Evolutionary conservation across 2,797 vertebrate genomes (phyloP).

Genomic region (Chlorospingus flavigularis): DNA sequence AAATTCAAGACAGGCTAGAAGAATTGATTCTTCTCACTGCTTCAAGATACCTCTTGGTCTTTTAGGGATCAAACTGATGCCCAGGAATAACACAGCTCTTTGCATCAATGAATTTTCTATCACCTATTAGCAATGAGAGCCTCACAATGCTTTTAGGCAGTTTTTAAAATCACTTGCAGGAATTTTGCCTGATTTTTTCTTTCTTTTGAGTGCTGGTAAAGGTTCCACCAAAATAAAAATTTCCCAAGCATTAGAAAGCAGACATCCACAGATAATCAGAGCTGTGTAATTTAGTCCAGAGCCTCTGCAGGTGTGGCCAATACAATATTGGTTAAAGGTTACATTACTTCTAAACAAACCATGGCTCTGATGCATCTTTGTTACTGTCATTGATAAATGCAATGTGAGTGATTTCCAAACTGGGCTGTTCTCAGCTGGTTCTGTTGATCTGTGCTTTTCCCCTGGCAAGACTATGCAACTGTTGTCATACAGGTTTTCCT

Average conservation of each 20-base stretch:
- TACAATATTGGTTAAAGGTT: background rate
- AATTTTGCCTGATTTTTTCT: background rate
- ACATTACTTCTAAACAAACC: background rate
- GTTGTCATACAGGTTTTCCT: background rate
- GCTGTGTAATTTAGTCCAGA: background rate
- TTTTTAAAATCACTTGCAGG: constrained; percentile 27
- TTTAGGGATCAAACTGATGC: constrained; percentile 61
- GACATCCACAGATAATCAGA: background rate
- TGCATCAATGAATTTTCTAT: constrained; percentile 44
- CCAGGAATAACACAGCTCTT: constrained; percentile 57
- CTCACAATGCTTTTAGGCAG: constrained; percentile 48
- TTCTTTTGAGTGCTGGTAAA: background rate
- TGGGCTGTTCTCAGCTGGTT: background rate
- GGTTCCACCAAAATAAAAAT: background rate
- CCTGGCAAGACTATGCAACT: background rate
- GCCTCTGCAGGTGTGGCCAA: background rate
- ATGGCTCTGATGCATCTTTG: background rate
- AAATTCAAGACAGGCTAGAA: constrained; percentile 1
- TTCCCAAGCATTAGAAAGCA: background rate
- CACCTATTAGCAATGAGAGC: constrained; percentile 33
- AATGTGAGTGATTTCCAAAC: background rate
- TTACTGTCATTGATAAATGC: background rate
- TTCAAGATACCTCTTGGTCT: constrained; percentile 49
- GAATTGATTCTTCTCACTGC: constrained; percentile 47
- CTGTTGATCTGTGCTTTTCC: background rate